These are phyloP conservation scores for Hoplodrina ambigua DNA, from an alignment of 2,888 invertebrate species.

Conservation along the genomic window DNA sequence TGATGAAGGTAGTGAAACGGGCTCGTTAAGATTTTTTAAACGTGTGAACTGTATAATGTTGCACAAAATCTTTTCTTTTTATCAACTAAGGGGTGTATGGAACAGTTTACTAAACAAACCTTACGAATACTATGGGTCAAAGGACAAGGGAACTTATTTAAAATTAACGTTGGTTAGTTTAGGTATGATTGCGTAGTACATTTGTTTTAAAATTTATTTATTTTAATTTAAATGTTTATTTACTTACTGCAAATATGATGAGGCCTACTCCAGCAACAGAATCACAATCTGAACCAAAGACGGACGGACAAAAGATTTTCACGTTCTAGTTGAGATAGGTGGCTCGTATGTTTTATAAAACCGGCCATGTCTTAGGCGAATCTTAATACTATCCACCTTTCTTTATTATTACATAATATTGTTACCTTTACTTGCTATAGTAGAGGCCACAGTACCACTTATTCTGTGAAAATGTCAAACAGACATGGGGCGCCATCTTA, in stretches of 20 bases:
- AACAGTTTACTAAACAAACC: not conserved
- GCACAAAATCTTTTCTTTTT: not conserved
- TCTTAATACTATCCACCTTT: too few species aligned
- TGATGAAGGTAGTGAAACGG: too few species aligned
- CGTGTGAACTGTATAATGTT: not conserved
- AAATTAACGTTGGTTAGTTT: not conserved
- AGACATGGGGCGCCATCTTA: too few species aligned
- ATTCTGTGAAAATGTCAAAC: too few species aligned
- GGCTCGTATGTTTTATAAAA: too few species aligned
- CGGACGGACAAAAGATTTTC: conserved; percentile 1
- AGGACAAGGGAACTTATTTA: not conserved
- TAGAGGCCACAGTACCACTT: too few species aligned
- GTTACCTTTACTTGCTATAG: too few species aligned
- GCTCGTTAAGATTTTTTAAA: not conserved
- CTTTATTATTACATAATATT: too few species aligned
- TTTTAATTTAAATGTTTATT: not conserved
- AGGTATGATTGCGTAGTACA: too few species aligned
- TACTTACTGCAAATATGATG: not conserved
- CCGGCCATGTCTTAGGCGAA: too few species aligned
- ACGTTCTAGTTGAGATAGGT: not conserved
- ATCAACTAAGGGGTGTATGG: not conserved
- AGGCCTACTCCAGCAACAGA: conserved; percentile 1
- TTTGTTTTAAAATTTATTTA: not conserved
- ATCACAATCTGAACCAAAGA: conserved; percentile 63
- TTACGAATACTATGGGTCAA: not conserved